phyloP scores from a whole-genome alignment of 2,797 vertebrate species.

The Moxostoma hubbsi region DNA sequence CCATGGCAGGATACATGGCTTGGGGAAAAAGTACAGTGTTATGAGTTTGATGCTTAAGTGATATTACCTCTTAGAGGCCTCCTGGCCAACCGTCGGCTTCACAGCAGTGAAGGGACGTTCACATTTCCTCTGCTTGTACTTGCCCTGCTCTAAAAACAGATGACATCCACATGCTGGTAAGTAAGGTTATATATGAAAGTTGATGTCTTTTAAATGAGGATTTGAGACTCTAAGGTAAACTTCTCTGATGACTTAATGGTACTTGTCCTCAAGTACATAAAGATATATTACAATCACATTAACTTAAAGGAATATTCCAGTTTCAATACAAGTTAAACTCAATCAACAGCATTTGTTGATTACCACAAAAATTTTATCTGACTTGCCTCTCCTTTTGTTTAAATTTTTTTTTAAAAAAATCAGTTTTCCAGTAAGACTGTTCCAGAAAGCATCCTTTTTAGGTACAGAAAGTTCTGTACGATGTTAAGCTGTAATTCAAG shows the following conservation, averaged over 20 bases:
- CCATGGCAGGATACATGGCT: background rate
- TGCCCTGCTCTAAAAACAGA: slow-evolving; percentile 74
- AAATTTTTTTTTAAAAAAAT: too few relatives aligned
- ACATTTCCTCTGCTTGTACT: slow-evolving; percentile 83
- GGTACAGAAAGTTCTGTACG: too few relatives aligned
- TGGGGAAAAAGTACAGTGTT: background rate
- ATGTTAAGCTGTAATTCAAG: too few relatives aligned
- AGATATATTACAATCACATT: background rate
- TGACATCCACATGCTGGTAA: slow-evolving; percentile 12
- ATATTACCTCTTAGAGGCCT: slow-evolving; percentile 76
- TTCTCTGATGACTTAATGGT: background rate
- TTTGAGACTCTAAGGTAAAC: background rate
- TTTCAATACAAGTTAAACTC: too few relatives aligned
- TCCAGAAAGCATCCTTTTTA: too few relatives aligned
- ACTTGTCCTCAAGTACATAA: background rate
- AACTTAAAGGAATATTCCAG: background rate
- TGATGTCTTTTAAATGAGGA: too few relatives aligned
- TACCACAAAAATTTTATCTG: too few relatives aligned
- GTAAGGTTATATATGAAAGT: background rate
- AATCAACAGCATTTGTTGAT: too few relatives aligned
- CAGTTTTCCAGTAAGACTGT: too few relatives aligned
- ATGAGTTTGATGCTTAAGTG: background rate
- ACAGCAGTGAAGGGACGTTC: slow-evolving; percentile 70
- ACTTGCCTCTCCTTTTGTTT: too few relatives aligned
- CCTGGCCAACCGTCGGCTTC: slow-evolving; percentile 73